Base-by-base conservation (phyloP, 2,797 vertebrate genomes). In the Rhinatrema bivittatum region DNA sequence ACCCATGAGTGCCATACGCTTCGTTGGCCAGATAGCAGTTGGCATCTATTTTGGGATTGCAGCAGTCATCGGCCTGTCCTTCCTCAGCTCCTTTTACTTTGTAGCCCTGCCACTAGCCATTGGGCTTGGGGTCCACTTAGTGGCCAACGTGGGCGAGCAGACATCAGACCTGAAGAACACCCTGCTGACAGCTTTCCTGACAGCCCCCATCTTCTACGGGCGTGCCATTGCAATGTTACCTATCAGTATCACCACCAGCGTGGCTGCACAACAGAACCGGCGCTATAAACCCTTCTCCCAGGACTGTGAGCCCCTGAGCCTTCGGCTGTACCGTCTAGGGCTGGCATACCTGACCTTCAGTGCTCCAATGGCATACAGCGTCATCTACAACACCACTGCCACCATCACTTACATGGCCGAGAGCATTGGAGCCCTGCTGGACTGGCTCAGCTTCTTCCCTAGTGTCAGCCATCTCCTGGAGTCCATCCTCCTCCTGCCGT, bases 1-100 rank as follows among this genome's bases (percentile, higher is more conserved):
- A 1, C 46, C 67, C 9, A 36, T 80, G 13, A 81, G 83, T 48
- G 60, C 67, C 2, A 39, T 83, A 50, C 78, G 89, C 16, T 85
- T 94, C 56, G 61, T 44, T 0, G 87, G 86, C 22, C 90, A 95
- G 77, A 60, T 91, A 54, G 69, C 63, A 15, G 86, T 91, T 20
- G 93, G 93, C 29, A 71, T 85, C 32, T 94, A 93, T 56, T 94
- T 94, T 34, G 93, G 93, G n/a, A 57, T 81, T 0, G 73, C 85
- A 48, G 87, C 89, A 7, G 71, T 91, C 11, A 68, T 94, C 19
- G 83, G 87, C 30, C 73, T 94, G 17, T 91, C 82, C 41, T 81
- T 81, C 42, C 59, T 76, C 42, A 66, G 65, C n/a, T 86, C 70
- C 57, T 93, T 91, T 69, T 87, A 87, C 35, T 22, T 89, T 50